Evolutionary conservation across 2,797 vertebrate genomes (phyloP).

Genomic region (Rhinella marina): DNA sequence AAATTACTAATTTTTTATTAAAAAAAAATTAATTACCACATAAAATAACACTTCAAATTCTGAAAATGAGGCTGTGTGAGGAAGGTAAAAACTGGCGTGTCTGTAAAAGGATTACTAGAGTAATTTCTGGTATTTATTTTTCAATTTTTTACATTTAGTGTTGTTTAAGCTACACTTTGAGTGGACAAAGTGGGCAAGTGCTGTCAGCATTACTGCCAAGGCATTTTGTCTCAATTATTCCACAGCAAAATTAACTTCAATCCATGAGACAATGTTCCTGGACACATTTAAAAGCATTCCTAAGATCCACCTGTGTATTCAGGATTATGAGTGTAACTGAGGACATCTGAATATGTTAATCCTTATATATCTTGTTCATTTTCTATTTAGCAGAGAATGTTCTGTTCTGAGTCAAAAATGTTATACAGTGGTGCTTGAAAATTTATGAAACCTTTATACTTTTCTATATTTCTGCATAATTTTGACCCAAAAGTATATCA

Average conservation of each 20-base stretch:
- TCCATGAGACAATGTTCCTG: not conserved
- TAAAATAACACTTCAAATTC: no score
- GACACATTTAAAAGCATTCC: slow-evolving; percentile 26
- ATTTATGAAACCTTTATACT: no score
- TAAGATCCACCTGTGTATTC: not conserved
- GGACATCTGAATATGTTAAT: slow-evolving; percentile 12
- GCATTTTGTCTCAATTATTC: not conserved
- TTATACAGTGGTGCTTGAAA: not conserved
- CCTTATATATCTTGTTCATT: slow-evolving; percentile 10
- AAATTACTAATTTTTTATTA: no score
- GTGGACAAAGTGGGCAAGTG: not conserved
- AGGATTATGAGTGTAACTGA: slow-evolving; percentile 23
- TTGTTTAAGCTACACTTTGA: no score
- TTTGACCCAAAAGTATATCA: no score
- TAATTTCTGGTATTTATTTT: no score
- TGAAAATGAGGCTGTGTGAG: no score
- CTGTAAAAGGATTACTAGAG: no score
- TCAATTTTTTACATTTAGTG: no score
- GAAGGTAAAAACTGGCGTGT: no score
- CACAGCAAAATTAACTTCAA: not conserved
- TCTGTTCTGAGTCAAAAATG: not conserved
- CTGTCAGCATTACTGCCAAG: not conserved
- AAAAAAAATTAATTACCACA: no score
- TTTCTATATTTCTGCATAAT: no score
- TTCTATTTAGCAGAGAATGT: not conserved